Evolutionary conservation across 2,888 invertebrate genomes (phyloP), one percentile per base, ranked within the genome.

Genomic region (Mellilla xanthometata): DNA sequence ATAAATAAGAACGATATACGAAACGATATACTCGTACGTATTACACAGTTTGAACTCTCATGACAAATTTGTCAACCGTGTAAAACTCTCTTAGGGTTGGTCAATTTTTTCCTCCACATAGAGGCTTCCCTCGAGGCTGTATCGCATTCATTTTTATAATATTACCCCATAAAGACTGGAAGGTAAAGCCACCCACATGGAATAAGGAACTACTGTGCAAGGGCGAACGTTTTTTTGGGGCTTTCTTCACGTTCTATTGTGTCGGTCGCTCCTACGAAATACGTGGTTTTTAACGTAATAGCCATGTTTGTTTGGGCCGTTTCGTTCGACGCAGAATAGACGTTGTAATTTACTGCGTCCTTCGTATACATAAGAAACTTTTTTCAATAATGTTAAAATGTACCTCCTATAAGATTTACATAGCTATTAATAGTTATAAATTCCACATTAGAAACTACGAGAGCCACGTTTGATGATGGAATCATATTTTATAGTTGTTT

Each of bases 101-200:
- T 47, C 41, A 41, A 41, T 31, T 36, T 11, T 40, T 46, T 35
- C 31, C 10, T 13, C 23, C 15, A 47, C 12, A 38, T 38, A 9
- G n/a, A n/a, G n/a, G n/a, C 32, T 13, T 47, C 47, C 41, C 32
- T 28, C 6, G 36, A 29, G 47, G 36, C 22, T 32, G 23, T 12
- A 41, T 36, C 36, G 32, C 47, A 41, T 47, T 47, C 36, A 41
- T 47, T 47, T 47, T 47, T 47, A 47, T 41, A 40, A 41, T 41
- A 47, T 32, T 27, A 33, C 36, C 40, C 23, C 40, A 47, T 47
- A 41, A 47, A 41, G 31, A 47, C 31, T 41, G 12, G 28, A 47
- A 47, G 47, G 47, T 47, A 47, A 36, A 41, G 24, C 24, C 15
- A 19, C 47, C 39, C 27, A 41, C 36, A 41, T 27, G 41, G 40